These are phyloP conservation scores for Lymantria monacha DNA, from an alignment of 2,888 invertebrate genomes.

Conservation along the genomic window DNA sequence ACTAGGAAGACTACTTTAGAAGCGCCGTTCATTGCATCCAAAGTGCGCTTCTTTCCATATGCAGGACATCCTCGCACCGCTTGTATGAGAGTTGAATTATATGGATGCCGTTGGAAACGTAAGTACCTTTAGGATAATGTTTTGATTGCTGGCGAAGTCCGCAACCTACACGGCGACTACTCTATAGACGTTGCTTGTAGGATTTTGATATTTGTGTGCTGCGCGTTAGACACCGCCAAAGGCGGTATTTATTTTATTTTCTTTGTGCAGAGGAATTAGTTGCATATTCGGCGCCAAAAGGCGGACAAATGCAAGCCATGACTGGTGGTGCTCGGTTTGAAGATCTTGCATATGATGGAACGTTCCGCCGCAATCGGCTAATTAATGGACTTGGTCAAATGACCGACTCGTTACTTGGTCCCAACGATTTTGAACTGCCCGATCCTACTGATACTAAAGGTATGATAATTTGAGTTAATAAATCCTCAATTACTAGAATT, in stretches of 20 bases:
- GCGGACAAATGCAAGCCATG: conserved; percentile 84
- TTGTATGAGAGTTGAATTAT: conserved; percentile 95
- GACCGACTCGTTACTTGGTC: conserved; percentile 87
- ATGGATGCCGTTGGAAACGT: conserved; percentile 88
- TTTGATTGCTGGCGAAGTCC: conserved; percentile 52
- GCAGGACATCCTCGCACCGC: conserved; percentile 92
- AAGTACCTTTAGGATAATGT: conserved; percentile 52
- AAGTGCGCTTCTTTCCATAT: conserved; percentile 94
- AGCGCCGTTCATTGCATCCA: conserved; percentile 92
- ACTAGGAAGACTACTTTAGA: conserved; percentile 87
- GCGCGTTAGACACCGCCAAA: conserved; percentile 43
- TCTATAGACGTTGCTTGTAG: conserved; percentile 33
- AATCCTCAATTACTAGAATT: neutral
- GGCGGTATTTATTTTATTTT: conserved; percentile 51
- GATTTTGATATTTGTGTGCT: conserved; percentile 31
- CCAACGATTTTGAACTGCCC: conserved; percentile 84
- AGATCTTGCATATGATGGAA: conserved; percentile 92
- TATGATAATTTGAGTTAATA: conserved; percentile 34
- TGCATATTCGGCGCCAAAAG: conserved; percentile 86
- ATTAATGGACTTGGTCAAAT: conserved; percentile 91
- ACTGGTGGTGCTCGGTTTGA: conserved; percentile 86
- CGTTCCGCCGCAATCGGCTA: conserved; percentile 76
- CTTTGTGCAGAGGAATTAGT: conserved; percentile 84
- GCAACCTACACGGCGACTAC: conserved; percentile 52
- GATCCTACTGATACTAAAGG: conserved; percentile 82